A percentile compares a stretch with the other conserved stretches of the same genome.
phyloP scores from a whole-genome alignment of 2,797 vertebrate genomes.

The Lateolabrax maculatus region DNA sequence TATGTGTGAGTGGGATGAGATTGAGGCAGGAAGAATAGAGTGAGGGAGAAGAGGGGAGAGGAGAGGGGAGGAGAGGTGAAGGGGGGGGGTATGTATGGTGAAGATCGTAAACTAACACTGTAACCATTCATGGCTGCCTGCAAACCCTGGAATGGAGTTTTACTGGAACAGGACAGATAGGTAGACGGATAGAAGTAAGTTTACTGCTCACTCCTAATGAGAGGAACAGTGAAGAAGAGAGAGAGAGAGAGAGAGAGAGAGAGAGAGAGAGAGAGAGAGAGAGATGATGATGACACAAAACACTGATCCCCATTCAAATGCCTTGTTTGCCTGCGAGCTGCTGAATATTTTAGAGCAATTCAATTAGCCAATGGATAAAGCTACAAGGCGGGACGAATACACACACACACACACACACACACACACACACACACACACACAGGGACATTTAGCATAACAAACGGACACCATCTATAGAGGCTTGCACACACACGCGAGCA shows the following conservation, averaged over 20 bases:
- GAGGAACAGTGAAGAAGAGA: too few relatives aligned
- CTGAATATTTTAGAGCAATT: conserved; percentile 69
- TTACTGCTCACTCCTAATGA: too few relatives aligned
- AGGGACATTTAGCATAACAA: conserved; percentile 10
- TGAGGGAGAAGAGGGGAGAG: conserved; percentile 45
- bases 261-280: background rate
- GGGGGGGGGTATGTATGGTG: conserved; percentile 65
- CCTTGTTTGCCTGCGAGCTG: conserved; percentile 46
- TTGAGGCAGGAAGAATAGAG: conserved; percentile 56
- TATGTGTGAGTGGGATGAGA: conserved; percentile 54
- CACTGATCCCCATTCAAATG: conserved; percentile 39
- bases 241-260: background rate
- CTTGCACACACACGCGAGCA: background rate
- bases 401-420: conserved; percentile 2
- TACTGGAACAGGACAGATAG: conserved; percentile 25
- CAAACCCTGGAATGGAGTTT: conserved; percentile 77
- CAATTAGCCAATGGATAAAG: conserved; percentile 58
- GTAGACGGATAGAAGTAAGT: conserved; percentile 1
- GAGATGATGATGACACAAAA: conserved; percentile 23
- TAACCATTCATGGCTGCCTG: conserved; percentile 54
- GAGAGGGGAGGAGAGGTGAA: conserved; percentile 21
- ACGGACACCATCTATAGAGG: background rate
- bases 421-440: conserved; percentile 14
- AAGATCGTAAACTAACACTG: conserved; percentile 78
- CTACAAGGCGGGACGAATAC: conserved; percentile 9